Evolutionary conservation across 1,140 invertebrate genomes (phyloP).

Genomic region (Daktulosphaira vitifoliae): DNA sequence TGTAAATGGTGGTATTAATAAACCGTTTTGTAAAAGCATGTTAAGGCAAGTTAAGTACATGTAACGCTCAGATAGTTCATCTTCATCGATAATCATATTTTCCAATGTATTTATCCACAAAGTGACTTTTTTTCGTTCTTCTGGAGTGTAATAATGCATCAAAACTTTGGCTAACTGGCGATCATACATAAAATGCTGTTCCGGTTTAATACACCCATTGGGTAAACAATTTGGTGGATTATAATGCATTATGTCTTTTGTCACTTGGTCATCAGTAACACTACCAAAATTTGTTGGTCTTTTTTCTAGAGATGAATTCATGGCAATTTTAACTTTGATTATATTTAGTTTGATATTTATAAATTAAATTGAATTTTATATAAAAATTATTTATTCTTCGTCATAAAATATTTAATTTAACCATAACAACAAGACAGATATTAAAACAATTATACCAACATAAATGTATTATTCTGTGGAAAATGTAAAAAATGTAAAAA

Average conservation of each 20-base stretch:
- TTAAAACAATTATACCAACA: too few species aligned
- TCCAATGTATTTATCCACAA: not conserved
- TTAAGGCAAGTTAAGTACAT: not conserved
- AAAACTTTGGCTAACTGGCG: not conserved
- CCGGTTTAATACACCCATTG: not conserved
- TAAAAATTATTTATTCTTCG: too few species aligned
- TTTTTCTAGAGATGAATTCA: too few species aligned
- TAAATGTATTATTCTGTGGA: too few species aligned
- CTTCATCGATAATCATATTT: not conserved
- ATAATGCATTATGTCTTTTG: not conserved
- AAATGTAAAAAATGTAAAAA: too few species aligned
- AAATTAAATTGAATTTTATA: too few species aligned
- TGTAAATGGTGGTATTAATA: conserved; percentile 5
- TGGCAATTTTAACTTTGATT: too few species aligned
- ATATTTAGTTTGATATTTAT: too few species aligned
- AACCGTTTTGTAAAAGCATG: not conserved
- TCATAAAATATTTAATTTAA: too few species aligned
- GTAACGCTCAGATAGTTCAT: not conserved
- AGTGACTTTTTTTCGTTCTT: not conserved
- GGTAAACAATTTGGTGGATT: not conserved
- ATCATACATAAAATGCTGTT: not conserved
- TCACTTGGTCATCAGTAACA: not conserved
- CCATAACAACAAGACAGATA: too few species aligned
- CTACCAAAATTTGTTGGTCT: not conserved
- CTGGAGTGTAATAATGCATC: not conserved